Evolutionary conservation across 2,797 vertebrate species (phyloP), one percentile per base, ranked within the genome.

Genomic region (Rachycentron canadum): DNA sequence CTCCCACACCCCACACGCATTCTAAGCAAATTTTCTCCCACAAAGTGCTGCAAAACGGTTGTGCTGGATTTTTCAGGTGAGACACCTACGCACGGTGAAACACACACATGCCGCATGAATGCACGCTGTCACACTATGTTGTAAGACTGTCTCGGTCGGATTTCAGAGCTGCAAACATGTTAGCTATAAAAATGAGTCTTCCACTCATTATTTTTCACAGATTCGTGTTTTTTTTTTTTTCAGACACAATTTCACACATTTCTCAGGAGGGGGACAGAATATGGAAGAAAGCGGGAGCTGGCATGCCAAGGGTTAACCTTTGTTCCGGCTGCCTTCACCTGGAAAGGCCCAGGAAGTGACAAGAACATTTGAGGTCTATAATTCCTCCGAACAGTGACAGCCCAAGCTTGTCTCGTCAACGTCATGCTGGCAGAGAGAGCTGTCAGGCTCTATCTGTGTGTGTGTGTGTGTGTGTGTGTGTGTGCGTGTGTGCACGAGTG

Each of bases 361-460:
- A 90, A 82, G 75, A 86, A 85, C 88, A 90, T 88, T 89, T 82
- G 74, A 89, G 77, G 74, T 85, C 80, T 81, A 82, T 89, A 92
- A 92, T 91, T 89, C 88, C 78, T 65, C 76, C 55, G 45, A 82
- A 66, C 28, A 4, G 47, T 30, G 58, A 73, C 83, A 76, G 85
- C 30, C 49, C 11, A 14, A 60, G 40, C n/a, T 25, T 57, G 73
- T 82, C 77, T 88, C 69, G 76, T 92, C 90, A 86, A 76, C 59
- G 57, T 80, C 83, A 64, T 38, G 63, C 76, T 62, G 79, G 63
- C 38, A 55, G 61, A 74, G 50, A 81, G 78, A 75, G 62, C 73
- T 79, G 78, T 81, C 85, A 80, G 53, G 28, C 50, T 36, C 6
- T 63, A 61, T 73, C 47, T 50, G 73, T 47, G 64, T 63, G 59